phyloP scores from a whole-genome alignment of 2,797 vertebrate genomes.

The Carduelis carduelis region DNA sequence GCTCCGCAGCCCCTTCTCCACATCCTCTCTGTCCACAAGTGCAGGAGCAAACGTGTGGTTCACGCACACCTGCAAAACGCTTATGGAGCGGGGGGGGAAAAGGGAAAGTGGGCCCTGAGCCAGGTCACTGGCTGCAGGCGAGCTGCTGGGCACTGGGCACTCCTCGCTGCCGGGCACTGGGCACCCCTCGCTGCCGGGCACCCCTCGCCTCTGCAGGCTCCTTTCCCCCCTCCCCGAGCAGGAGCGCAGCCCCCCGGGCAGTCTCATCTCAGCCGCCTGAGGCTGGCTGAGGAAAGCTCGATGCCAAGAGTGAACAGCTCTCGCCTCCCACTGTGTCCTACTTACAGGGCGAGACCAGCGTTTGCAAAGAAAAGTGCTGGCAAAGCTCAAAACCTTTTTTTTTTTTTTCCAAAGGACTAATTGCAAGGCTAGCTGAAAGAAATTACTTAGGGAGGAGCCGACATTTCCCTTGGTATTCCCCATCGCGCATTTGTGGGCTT shows the following conservation, averaged over 20 bases:
- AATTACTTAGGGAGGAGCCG: not conserved
- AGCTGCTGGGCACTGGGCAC: not conserved
- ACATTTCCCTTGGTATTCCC: not conserved
- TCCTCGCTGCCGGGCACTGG: not conserved
- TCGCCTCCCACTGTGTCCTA: not conserved
- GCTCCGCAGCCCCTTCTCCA: not conserved
- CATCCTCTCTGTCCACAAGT: not conserved
- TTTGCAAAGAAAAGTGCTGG: not conserved
- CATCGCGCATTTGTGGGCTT: not conserved
- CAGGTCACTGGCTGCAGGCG: fast-evolving
- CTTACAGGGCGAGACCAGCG: not conserved
- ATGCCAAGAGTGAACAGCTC: not conserved
- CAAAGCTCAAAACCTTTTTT: not conserved
- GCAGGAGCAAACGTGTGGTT: not conserved
- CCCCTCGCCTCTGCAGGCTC: not conserved
- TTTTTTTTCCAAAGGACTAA: not conserved
- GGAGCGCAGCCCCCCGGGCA: not conserved
- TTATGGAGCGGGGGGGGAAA: not conserved
- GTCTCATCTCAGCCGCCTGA: fast-evolving
- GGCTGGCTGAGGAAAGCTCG: fast-evolving
- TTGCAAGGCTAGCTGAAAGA: not conserved
- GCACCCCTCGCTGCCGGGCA: too few species aligned
- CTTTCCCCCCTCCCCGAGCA: not conserved
- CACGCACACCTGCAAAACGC: fast-evolving
- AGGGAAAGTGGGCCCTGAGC: fast-evolving